Conservation (phyloP, 2,888 invertebrate genomes). For the Eupithecia inturbata region DNA sequence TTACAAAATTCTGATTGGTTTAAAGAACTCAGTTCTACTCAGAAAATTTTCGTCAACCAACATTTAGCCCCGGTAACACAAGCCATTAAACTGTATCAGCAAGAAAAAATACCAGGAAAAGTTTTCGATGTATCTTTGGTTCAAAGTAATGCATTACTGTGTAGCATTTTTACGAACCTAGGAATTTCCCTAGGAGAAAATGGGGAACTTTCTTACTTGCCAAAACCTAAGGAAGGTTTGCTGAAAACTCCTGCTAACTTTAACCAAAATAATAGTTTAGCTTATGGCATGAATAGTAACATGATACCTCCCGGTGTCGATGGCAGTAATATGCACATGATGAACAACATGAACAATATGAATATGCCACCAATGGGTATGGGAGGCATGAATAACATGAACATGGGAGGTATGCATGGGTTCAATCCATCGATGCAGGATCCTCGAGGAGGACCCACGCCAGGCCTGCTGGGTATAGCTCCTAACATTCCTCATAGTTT, state of each 20-base stretch:
- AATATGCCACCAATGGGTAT: constrained; percentile 77
- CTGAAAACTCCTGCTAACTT: constrained; percentile 75
- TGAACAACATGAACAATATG: constrained; percentile 51
- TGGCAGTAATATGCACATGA: constrained; percentile 68
- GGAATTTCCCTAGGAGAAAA: constrained; percentile 84
- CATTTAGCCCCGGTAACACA: constrained; percentile 86
- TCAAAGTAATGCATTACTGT: constrained; percentile 79
- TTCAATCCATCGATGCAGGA: constrained; percentile 77
- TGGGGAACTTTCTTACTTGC: constrained; percentile 81
- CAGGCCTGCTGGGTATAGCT: constrained; percentile 84
- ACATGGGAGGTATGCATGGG: constrained; percentile 71
- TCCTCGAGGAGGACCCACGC: constrained; percentile 78
- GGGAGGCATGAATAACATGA: constrained; percentile 72
- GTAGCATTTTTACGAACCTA: constrained; percentile 86
- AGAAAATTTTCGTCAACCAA: constrained; percentile 89
- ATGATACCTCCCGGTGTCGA: constrained; percentile 67
- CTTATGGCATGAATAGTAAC: constrained; percentile 66
- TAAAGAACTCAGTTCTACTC: constrained; percentile 88
- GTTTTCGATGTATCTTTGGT: constrained; percentile 81
- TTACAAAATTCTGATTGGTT: constrained; percentile 88
- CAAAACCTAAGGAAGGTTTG: constrained; percentile 78
- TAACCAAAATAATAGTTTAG: constrained; percentile 63
- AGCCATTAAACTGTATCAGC: constrained; percentile 85
- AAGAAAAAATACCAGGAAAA: constrained; percentile 82
- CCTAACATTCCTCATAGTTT: constrained; percentile 81